Evolutionary conservation across 2,113 vertebrate species (phyloP), one percentile per base, ranked within the genome.

Genomic region (Antechinus flavipes): DNA sequence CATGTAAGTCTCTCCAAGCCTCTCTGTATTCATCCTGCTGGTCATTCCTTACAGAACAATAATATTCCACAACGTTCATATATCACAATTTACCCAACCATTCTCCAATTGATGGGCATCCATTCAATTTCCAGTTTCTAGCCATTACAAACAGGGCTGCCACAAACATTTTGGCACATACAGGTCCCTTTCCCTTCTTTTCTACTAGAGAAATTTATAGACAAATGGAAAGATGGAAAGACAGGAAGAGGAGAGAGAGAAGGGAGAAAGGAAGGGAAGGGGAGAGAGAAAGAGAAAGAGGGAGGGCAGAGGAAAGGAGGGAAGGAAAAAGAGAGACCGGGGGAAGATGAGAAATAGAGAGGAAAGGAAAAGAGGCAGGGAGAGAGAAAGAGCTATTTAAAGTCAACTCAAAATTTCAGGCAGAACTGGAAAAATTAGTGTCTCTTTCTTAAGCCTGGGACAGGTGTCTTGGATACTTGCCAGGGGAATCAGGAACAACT

Each of bases 401-500:
- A 84, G 68, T 84, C 16, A 42, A 84, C 19, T 84, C 35, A 42
- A 84, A 84, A 84, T n/a, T 84, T 84, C 68, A 84, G 35, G 35
- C 68, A 84, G n/a, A n/a, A 46, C 55, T 53, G 14, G 35, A 93
- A 25, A 53, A 97, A 76, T 49, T 91, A 25, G 49, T 42, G 26
- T 49, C 58, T 92, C 53, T 42, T n/a, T 95, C 35, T 46, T 30
- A 92, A 91, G 54, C 56, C 53, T 47, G 95, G 91, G 2, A 90
- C 47, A 90, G 50, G 6, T 89, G 22, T 90, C 49, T 35, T n/a
- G 25, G 95, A 42, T 19, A 54, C 91, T 68, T 93, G 92, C 52
- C 49, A 90, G 94, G 95, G n/a, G 92, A 94, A 84, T 58, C n/a
- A 92, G 95, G 89, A 54, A 35, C 53, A 56, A 93, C 54, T 68